These are phyloP conservation scores for Melieria picta DNA, from an alignment of 2,888 invertebrate genomes.

Conservation along the genomic window DNA sequence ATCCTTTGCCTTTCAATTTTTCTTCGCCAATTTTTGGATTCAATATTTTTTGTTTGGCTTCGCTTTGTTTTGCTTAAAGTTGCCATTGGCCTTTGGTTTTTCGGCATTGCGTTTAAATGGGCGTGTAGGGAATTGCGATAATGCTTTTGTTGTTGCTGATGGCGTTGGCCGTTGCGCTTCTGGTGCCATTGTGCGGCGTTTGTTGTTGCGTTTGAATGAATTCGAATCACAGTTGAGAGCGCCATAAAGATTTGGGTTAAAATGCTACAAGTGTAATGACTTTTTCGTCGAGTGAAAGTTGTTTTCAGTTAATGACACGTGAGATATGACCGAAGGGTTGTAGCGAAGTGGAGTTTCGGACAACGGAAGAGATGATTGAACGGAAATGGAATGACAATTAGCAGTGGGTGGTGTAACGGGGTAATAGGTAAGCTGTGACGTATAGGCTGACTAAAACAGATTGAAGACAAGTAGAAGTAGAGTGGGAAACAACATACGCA, in stretches of 20 bases:
- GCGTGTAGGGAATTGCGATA: slow-evolving; percentile 38
- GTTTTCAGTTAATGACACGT: too few relatives aligned
- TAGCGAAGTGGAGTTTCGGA: too few relatives aligned
- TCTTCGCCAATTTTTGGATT: slow-evolving; percentile 33
- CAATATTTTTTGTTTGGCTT: not conserved
- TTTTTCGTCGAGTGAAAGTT: not conserved
- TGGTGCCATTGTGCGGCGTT: slow-evolving; percentile 22
- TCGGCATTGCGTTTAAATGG: slow-evolving; percentile 37
- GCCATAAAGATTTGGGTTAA: slow-evolving; percentile 31
- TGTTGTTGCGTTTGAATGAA: slow-evolving; percentile 40
- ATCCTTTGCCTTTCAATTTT: slow-evolving; percentile 24
- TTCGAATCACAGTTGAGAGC: slow-evolving; percentile 40
- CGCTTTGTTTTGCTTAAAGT: slow-evolving; percentile 33
- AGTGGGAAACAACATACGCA: too few relatives aligned
- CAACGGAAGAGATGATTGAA: too few relatives aligned
- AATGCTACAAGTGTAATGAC: slow-evolving; percentile 29
- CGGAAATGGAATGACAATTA: too few relatives aligned
- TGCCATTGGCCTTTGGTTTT: slow-evolving; percentile 33
- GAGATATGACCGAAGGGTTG: too few relatives aligned
- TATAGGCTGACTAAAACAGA: too few relatives aligned
- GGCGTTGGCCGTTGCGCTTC: slow-evolving; percentile 35
- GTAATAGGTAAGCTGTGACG: too few relatives aligned
- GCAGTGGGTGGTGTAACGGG: too few relatives aligned
- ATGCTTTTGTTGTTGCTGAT: slow-evolving; percentile 25
- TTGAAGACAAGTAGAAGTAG: too few relatives aligned